Conservation (phyloP, 2,888 invertebrate genomes). For the Scaptomyza tumidula region DNA sequence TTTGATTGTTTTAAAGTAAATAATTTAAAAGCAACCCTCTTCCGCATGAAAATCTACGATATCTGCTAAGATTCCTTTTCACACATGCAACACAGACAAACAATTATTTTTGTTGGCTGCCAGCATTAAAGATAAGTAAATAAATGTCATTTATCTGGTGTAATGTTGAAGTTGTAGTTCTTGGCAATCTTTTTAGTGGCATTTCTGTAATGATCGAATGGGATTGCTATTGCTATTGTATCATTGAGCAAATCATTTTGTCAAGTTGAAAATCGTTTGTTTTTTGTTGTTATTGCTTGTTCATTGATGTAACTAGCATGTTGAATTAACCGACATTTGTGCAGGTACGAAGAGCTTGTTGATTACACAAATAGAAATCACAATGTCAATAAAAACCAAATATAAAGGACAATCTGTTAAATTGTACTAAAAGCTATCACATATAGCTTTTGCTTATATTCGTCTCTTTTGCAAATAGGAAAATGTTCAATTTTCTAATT, state of each 20-base stretch:
- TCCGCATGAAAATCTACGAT: too few relatives aligned
- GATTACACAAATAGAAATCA: conserved; percentile 1
- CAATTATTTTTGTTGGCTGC: background rate
- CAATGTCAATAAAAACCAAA: conserved; percentile 1
- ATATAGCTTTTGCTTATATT: background rate
- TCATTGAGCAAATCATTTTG: conserved; percentile 23
- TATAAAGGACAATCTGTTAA: conserved; percentile 3
- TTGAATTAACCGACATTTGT: background rate
- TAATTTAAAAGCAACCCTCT: too few relatives aligned
- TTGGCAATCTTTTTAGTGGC: conserved; percentile 9
- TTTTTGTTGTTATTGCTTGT: background rate
- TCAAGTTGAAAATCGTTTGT: conserved; percentile 12
- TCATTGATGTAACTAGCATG: conserved; percentile 7
- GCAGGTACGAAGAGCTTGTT: background rate
- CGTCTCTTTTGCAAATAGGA: background rate
- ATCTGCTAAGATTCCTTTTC: too few relatives aligned
- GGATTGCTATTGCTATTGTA: conserved; percentile 12
- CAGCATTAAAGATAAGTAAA: background rate
- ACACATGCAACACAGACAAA: too few relatives aligned
- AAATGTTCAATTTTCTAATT: background rate
- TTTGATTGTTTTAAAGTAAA: too few relatives aligned
- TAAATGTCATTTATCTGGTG: background rate
- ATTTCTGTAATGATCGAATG: conserved; percentile 17
- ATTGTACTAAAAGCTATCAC: background rate
- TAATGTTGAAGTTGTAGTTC: conserved; percentile 3